These are phyloP conservation scores for Podiceps cristatus DNA, from an alignment of 2,113 vertebrate genomes.

Conservation along the genomic window DNA sequence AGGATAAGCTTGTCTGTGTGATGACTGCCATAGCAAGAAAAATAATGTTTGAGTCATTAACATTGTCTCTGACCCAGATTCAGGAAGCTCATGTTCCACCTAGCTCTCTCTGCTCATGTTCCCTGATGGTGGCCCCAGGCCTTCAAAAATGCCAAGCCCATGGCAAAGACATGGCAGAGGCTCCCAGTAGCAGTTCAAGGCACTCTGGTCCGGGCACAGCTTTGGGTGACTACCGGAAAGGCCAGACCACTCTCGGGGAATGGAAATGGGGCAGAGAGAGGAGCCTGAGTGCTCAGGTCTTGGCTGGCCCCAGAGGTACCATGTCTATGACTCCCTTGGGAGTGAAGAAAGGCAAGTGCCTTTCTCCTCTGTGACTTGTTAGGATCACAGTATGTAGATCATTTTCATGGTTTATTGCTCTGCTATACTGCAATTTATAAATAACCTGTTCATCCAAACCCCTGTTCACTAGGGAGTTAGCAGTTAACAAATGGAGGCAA, in stretches of 20 bases:
- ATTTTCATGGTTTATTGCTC: not conserved
- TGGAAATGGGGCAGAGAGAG: not conserved
- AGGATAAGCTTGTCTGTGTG: not conserved
- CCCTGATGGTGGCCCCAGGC: not conserved
- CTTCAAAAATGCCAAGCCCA: not conserved
- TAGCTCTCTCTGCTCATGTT: not conserved
- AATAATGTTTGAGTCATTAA: not conserved
- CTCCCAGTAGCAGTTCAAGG: not conserved
- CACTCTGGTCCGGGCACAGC: not conserved
- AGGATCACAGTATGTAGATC: not conserved
- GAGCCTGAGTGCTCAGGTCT: not conserved
- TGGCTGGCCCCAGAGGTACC: not conserved
- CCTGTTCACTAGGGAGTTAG: not conserved
- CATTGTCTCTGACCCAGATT: not conserved
- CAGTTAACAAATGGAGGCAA: not conserved
- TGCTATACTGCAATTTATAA: not conserved
- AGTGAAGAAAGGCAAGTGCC: not conserved
- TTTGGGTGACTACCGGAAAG: not conserved
- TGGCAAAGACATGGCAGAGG: not conserved
- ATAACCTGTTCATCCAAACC: not conserved
- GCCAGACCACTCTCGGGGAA: not conserved
- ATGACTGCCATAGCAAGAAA: not conserved
- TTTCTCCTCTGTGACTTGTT: not conserved
- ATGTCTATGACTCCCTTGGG: not conserved
- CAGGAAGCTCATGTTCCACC: not conserved